Evolutionary conservation across 2,888 invertebrate species (phyloP), one percentile per base, ranked within the genome.

Genomic region (Rosalia funebris): DNA sequence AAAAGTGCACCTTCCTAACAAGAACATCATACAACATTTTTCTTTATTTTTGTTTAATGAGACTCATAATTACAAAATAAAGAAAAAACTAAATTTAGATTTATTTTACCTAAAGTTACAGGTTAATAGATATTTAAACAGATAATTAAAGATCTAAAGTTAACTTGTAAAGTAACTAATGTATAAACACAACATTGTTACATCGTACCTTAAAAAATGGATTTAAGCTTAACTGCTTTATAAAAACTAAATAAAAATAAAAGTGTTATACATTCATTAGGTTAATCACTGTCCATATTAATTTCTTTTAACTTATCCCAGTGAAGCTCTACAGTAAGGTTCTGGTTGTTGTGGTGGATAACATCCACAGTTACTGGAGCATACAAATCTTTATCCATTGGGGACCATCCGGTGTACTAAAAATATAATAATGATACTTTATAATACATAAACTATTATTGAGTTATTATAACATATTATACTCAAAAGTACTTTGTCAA

Each of bases 371-470:
- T 76, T 12, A 82, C 71, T 4, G 81, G 79, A 11, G 78, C 77
- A 65, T 82, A 82, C 37, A 77, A 63, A 65, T 81, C 81, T 66
- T 77, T 77, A 48, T 82, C 81, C 59, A 81, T 67, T 1, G 79
- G 72, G 4, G 81, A 81, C 81, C 82, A 82, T 7, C 82, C 82
- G 17, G 82, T 81, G 54, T 81, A 82, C 82, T 82, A 34, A 54
- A 50, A 74, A 73, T 46, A 62, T 58, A 11, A 44, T 9, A 42
- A 32, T 15, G 19, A 2, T 37, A 19, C 41, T 12, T n/a, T n/a
- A n/a, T n/a, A n/a, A n/a, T n/a, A n/a, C n/a, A n/a, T n/a, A n/a
- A n/a, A n/a, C n/a, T n/a, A n/a, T n/a, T n/a, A n/a, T n/a, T n/a
- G n/a, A n/a, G n/a, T n/a, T n/a, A n/a, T n/a, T n/a, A n/a, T n/a